phyloP scores from a whole-genome alignment of 2,888 invertebrate species.

The Chirona hameri region DNA sequence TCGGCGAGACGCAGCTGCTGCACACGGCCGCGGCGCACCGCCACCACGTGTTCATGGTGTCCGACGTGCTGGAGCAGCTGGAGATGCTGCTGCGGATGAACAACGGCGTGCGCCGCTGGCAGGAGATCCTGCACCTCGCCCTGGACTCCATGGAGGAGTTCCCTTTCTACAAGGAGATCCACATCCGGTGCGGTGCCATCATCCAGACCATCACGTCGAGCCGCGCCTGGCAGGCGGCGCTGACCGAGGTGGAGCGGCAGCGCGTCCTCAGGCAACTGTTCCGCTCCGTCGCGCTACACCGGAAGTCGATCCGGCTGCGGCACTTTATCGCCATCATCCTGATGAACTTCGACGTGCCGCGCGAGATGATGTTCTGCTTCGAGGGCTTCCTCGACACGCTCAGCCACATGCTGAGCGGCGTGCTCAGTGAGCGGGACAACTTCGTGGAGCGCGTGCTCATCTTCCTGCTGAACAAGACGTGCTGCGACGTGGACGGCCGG shows the following conservation, averaged over 20 bases:
- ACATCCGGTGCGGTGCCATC: conserved; percentile 23
- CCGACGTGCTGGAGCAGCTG: conserved; percentile 26
- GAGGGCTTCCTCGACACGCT: conserved; percentile 23
- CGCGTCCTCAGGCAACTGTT: conserved; percentile 7
- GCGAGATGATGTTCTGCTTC: conserved; percentile 8
- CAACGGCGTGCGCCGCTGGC: conserved; percentile 2
- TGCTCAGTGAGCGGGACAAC: conserved; percentile 65
- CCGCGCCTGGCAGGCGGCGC: neutral
- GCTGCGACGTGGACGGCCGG: conserved; percentile 90
- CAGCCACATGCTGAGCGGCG: conserved; percentile 11
- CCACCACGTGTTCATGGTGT: conserved; percentile 8
- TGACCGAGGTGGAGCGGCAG: conserved; percentile 11
- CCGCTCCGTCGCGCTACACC: conserved; percentile 6
- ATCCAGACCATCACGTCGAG: conserved; percentile 1
- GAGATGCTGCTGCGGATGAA: conserved; percentile 27
- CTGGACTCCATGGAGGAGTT: conserved; percentile 2
- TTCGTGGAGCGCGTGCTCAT: conserved; percentile 94
- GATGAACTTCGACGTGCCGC: conserved; percentile 28
- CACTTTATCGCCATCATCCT: conserved; percentile 7
- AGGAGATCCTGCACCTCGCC: conserved; percentile 8
- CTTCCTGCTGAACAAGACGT: conserved; percentile 88
- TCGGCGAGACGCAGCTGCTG: conserved; percentile 7
- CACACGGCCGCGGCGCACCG: neutral
- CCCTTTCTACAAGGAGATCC: conserved; percentile 6
- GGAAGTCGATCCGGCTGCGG: conserved; percentile 1